Conservation (phyloP, 2,888 invertebrate genomes). For the Lomographa bimaculata region DNA sequence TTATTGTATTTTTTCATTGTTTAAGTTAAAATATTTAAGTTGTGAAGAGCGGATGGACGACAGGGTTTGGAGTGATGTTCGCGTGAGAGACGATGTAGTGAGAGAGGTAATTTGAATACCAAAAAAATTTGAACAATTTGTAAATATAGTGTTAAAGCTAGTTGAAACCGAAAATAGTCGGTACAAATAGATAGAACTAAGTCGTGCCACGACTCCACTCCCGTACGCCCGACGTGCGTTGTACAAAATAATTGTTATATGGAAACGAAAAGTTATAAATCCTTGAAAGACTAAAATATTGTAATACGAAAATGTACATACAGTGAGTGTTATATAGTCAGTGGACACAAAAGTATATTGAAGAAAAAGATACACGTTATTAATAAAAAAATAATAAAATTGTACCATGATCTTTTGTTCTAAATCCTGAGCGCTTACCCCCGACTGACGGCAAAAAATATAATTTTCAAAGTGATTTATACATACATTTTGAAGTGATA, state of each 20-base stretch:
- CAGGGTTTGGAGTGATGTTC: constrained; percentile 55
- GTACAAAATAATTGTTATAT: constrained; percentile 84
- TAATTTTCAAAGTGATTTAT: no score
- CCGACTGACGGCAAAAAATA: no score
- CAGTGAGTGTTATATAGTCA: constrained; percentile 85
- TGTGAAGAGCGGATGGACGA: constrained; percentile 69
- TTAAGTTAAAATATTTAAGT: constrained; percentile 78
- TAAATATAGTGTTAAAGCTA: constrained; percentile 80
- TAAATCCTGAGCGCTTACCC: constrained; percentile 42
- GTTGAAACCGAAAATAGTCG: constrained; percentile 68
- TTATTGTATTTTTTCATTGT: constrained; percentile 80
- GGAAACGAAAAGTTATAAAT: constrained; percentile 75
- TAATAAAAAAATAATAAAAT: constrained; percentile 81
- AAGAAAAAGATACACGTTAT: constrained; percentile 80
- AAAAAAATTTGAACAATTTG: constrained; percentile 82
- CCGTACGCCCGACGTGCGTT: constrained; percentile 76
- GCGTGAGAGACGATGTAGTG: constrained; percentile 71
- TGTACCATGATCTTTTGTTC: constrained; percentile 76
- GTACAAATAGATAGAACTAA: constrained; percentile 76
- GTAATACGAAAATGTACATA: constrained; percentile 83
- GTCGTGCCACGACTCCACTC: constrained; percentile 78
- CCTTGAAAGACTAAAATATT: constrained; percentile 81
- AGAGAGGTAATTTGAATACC: constrained; percentile 79
- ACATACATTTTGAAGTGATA: no score
- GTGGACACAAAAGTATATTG: constrained; percentile 83